Evolutionary conservation across 2,113 vertebrate genomes (phyloP).

Genomic region (Oenanthe melanoleuca): DNA sequence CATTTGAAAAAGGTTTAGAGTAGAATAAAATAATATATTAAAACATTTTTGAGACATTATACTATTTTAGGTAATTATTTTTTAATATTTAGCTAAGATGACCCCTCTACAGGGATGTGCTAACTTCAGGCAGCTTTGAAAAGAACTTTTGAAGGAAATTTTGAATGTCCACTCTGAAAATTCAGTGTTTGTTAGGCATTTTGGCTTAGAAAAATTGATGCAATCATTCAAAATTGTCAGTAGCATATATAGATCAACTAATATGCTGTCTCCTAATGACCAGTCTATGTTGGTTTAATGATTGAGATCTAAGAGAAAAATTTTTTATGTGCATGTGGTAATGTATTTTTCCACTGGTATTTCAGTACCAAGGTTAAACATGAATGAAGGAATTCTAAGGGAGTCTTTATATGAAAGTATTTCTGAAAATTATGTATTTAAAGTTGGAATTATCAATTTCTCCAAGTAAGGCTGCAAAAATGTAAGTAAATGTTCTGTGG

Average conservation of each 20-base stretch:
- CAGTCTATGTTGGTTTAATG: background rate
- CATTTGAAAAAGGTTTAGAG: background rate
- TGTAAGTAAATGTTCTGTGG: background rate
- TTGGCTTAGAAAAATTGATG: background rate
- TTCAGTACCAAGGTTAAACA: background rate
- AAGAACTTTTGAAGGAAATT: background rate
- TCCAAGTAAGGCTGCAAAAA: background rate
- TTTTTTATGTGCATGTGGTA: background rate
- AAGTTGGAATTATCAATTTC: background rate
- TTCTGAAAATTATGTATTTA: background rate
- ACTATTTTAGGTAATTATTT: background rate
- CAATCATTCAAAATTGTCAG: background rate
- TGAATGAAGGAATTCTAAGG: background rate
- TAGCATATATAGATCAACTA: background rate
- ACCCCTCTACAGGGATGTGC: fast-evolving
- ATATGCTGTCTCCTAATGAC: background rate
- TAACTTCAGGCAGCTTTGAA: background rate
- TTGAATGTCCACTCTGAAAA: background rate
- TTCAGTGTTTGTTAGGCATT: background rate
- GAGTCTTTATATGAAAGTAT: background rate
- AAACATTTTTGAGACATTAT: background rate
- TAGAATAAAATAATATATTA: background rate
- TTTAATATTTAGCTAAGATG: background rate
- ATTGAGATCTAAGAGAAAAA: background rate
- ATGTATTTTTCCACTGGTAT: background rate